Conservation (phyloP, 2,797 vertebrate species). For the Odontamblyopus lacepedii region DNA sequence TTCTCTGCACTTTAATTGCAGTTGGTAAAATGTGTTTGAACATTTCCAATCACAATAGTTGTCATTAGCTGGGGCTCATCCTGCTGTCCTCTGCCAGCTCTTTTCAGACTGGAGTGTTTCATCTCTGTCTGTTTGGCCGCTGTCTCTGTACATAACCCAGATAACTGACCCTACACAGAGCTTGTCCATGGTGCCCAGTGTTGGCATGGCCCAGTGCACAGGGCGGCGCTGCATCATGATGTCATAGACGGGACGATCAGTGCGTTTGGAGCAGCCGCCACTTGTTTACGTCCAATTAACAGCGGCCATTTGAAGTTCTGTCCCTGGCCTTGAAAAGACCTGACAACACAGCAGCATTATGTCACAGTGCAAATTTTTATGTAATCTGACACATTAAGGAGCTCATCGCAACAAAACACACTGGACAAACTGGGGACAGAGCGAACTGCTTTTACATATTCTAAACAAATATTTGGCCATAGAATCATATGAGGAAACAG, state of each 20-base stretch:
- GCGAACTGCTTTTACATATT: constrained; percentile 7
- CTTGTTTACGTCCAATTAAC: constrained; percentile 61
- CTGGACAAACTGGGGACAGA: neutral
- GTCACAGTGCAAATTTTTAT: constrained; percentile 24
- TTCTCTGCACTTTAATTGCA: constrained; percentile 71
- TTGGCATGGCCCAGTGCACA: constrained; percentile 6
- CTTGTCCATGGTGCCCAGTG: constrained; percentile 13
- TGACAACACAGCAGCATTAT: constrained; percentile 31
- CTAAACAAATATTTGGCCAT: constrained; percentile 3
- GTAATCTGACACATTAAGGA: constrained; percentile 21
- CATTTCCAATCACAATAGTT: constrained; percentile 78
- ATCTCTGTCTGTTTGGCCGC: constrained; percentile 65
- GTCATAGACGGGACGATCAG: constrained; percentile 32
- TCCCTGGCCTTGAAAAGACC: constrained; percentile 32
- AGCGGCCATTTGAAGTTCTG: constrained; percentile 40
- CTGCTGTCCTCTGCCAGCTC: constrained; percentile 55
- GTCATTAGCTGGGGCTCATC: constrained; percentile 58
- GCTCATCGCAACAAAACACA: neutral
- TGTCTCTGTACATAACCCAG: constrained; percentile 56
- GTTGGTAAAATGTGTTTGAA: constrained; percentile 67
- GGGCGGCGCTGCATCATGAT: constrained; percentile 50
- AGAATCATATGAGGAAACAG: constrained; percentile 12
- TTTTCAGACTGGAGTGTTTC: constrained; percentile 64
- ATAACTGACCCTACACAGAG: constrained; percentile 62
- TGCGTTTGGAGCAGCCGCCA: constrained; percentile 24